Evolutionary conservation across 2,797 vertebrate genomes (phyloP), one percentile per base, ranked within the genome.

Genomic region (Aselliscus stoliczkanus): DNA sequence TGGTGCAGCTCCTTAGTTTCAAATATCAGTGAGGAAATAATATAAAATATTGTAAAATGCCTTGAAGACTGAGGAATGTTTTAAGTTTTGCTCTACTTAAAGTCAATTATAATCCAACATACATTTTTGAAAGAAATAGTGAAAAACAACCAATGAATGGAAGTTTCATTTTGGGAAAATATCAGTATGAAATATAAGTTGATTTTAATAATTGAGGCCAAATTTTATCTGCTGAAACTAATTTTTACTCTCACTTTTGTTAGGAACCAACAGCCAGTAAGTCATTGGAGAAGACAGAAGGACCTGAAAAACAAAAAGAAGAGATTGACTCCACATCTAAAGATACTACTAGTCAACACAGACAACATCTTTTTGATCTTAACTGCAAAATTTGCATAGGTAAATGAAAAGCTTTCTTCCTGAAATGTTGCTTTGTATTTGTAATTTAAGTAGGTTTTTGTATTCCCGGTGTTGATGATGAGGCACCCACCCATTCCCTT

Each of bases 311-410:
- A 54, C 99, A 99, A 92, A 98, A 98, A 95, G 99, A 99, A 92
- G 87, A 97, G 82, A 96, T 95, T 64, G 99, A 99, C 47, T 98
- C 97, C 60, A 69, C 98, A 64, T 99, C 98, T 95, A 96, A 98
- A 31, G 99, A 99, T 96, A 99, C 99, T 3, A 99, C 99, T 67
- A 98, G 91, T 96, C 99, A 99, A 97, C 99, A 99, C 98, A 99
- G 99, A 98, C 99, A 99, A 93, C 99, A 99, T 97, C 99, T 99
- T 62, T 99, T 99, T 31, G 99, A 99, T 97, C 98, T 99, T 50
- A 99, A 99, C 98, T 99, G 99, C 98, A 99, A 99, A 99, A 99
- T 99, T 96, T 99, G 99, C 98, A 99, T 99, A 99, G 99, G 99
- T 99, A 98, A 98, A 94, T 97, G 34, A 52, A 84, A 85, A 50